phyloP scores from a whole-genome alignment of 2,797 vertebrate genomes.

The Serranus cabrilla region DNA sequence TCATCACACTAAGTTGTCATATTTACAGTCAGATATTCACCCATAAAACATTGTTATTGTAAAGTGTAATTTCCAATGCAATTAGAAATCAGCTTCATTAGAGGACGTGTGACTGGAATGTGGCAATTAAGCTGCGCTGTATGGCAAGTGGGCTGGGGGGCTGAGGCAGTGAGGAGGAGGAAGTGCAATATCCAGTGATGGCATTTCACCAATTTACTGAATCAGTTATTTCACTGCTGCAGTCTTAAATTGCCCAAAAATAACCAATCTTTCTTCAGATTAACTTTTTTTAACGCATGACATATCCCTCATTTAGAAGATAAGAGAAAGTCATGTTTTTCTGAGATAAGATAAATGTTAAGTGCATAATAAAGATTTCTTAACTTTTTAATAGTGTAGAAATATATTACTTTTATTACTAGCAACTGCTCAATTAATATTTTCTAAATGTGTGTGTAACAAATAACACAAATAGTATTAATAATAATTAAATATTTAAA shows the following conservation, averaged over 20 bases:
- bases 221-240: constrained; percentile 56
- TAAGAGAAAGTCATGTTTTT: not conserved
- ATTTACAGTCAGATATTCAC: constrained; percentile 77
- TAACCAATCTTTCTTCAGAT: constrained; percentile 41
- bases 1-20: constrained; percentile 78
- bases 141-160: constrained; percentile 35
- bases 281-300: constrained; percentile 12
- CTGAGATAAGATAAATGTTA: not conserved
- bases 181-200: constrained; percentile 27
- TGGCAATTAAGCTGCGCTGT: constrained; percentile 72
- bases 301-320: constrained; percentile 34
- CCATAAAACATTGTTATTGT: constrained; percentile 84
- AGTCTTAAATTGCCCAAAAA: constrained; percentile 48
- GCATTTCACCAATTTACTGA: constrained; percentile 53
- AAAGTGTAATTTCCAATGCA: constrained; percentile 79
- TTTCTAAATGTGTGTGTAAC: not conserved
- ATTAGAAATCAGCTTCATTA: constrained; percentile 85
- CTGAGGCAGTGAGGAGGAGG: constrained; percentile 19
- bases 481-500: not conserved
- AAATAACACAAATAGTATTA: not conserved
- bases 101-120: constrained; percentile 77
- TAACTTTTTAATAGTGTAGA: not conserved
- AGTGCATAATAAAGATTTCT: not conserved
- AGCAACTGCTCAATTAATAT: not conserved
- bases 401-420: not conserved